Evolutionary conservation across 2,797 vertebrate species (phyloP).

Genomic region (Sebastes oblongus): DNA sequence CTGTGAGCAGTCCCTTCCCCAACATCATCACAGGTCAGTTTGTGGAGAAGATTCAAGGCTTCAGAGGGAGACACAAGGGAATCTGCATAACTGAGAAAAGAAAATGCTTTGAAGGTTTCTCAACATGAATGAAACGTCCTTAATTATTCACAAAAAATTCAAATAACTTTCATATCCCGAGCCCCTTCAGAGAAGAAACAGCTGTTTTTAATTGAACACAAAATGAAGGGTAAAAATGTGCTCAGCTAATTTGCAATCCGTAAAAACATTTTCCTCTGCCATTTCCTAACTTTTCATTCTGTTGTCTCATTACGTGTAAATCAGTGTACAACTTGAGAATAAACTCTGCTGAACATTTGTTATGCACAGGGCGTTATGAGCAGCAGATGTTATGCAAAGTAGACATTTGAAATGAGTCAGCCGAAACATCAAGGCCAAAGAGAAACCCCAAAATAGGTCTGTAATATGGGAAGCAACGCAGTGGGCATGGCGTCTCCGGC

Average conservation of each 20-base stretch:
- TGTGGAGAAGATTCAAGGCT: neutral
- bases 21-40: slow-evolving; percentile 89
- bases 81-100: neutral
- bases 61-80: neutral
- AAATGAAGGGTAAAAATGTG: neutral
- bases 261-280: neutral
- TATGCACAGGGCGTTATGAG: slow-evolving; percentile 40
- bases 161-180: neutral
- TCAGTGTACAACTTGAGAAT: neutral
- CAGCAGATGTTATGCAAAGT: slow-evolving; percentile 73
- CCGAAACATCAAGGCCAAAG: slow-evolving; percentile 51
- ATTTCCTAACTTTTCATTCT: neutral
- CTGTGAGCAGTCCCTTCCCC: slow-evolving; percentile 91
- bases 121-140: neutral
- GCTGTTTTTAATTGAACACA: neutral
- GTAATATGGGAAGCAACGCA: slow-evolving; percentile 49
- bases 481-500: slow-evolving; percentile 3
- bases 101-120: neutral
- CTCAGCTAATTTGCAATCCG: neutral
- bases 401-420: slow-evolving; percentile 55
- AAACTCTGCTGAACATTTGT: slow-evolving; percentile 35
- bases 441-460: slow-evolving; percentile 48
- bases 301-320: slow-evolving; percentile 6
- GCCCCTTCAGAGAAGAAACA: neutral
- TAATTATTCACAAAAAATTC: slow-evolving; percentile 7